Conservation (phyloP, 2,113 vertebrate genomes). For the Pseudorhombus dupliciocellatus region DNA sequence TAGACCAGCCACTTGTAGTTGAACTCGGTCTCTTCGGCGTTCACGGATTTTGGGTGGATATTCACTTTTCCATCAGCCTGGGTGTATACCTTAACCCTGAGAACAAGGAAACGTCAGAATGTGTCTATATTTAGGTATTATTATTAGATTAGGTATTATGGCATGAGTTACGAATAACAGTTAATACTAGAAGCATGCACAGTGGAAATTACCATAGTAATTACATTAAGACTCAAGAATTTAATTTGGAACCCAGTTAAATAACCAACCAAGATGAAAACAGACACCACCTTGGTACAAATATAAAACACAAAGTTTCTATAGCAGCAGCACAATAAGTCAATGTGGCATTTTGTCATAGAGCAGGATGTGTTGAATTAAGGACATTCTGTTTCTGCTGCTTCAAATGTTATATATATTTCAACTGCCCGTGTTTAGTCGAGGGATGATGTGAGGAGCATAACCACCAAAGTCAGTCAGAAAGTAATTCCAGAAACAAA, state of each 20-base stretch:
- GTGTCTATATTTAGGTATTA: too few relatives aligned
- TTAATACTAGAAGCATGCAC: too few relatives aligned
- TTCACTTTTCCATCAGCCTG: constrained; percentile 92
- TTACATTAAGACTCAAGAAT: too few relatives aligned
- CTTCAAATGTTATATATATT: background rate
- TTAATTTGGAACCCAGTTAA: too few relatives aligned
- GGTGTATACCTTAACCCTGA: constrained; percentile 92
- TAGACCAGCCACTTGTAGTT: constrained; percentile 97
- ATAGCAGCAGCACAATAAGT: too few relatives aligned
- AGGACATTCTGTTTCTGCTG: too few relatives aligned
- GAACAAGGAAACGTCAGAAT: constrained; percentile 4
- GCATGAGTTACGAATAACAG: too few relatives aligned
- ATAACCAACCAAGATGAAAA: background rate
- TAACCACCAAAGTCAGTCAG: background rate
- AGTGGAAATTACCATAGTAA: too few relatives aligned
- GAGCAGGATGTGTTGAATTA: too few relatives aligned
- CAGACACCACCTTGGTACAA: background rate
- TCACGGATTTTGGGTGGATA: constrained; percentile 97
- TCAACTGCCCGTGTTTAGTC: background rate
- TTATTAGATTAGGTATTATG: too few relatives aligned
- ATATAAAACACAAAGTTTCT: background rate
- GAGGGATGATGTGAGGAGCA: background rate
- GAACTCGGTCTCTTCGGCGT: constrained; percentile 91
- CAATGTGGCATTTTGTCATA: too few relatives aligned
- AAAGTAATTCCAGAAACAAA: background rate